Evolutionary conservation across 2,888 invertebrate species (phyloP).

Genomic region (Pristionchus japonicus): DNA sequence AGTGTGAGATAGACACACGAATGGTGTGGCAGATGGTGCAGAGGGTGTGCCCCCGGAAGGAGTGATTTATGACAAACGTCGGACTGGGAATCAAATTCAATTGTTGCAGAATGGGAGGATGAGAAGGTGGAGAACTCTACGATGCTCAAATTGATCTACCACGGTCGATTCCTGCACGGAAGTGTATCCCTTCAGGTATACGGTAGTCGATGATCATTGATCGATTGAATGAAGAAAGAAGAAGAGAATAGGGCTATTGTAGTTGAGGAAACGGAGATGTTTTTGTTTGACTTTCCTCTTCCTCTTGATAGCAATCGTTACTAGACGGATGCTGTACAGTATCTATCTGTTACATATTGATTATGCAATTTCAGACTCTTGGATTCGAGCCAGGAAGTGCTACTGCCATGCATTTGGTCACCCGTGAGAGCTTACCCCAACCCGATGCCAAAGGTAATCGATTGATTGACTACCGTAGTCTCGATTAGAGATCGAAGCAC

Average conservation of each 20-base stretch:
- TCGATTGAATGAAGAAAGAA: not conserved
- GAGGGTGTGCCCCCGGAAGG: not conserved
- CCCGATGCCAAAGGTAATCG: slow-evolving; percentile 83
- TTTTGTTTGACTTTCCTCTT: slow-evolving; percentile 11
- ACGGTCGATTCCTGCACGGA: slow-evolving; percentile 98
- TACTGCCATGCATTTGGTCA: slow-evolving; percentile 99
- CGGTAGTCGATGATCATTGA: not conserved
- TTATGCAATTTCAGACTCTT: slow-evolving; percentile 79
- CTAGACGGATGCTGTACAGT: not conserved
- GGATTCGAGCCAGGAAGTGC: slow-evolving; percentile 97
- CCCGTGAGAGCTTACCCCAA: slow-evolving; percentile 98
- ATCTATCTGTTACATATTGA: not conserved
- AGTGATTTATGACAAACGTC: slow-evolving; percentile 5
- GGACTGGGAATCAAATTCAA: not conserved
- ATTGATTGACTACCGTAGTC: not conserved
- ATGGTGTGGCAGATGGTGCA: slow-evolving; percentile 6
- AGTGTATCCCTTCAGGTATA: slow-evolving; percentile 81
- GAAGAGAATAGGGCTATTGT: slow-evolving; percentile 82
- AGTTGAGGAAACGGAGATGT: slow-evolving; percentile 70
- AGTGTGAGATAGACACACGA: not conserved
- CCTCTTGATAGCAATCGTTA: not conserved
- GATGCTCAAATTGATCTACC: slow-evolving; percentile 98
- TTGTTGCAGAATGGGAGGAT: slow-evolving; percentile 89
- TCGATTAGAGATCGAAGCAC: not conserved
- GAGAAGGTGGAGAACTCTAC: slow-evolving; percentile 90